Evolutionary conservation across 1,140 invertebrate genomes (phyloP), one percentile per base, ranked within the genome.

Genomic region (Bombus turneri): DNA sequence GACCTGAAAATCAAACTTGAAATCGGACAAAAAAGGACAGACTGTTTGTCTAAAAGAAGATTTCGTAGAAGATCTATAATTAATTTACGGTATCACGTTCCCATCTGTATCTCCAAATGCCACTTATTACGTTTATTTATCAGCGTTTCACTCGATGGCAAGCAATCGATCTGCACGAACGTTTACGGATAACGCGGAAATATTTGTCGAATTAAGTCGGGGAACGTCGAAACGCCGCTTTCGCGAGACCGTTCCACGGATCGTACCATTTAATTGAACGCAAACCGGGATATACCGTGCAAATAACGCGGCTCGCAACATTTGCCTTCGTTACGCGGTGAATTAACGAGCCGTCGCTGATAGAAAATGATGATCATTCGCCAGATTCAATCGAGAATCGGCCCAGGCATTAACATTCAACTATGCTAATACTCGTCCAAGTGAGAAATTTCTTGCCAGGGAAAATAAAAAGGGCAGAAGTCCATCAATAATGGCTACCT

Each of bases 331-430:
- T 57, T 53, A 37, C 43, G 25, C 31, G 47, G 74, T 37, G 47
- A 76, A 76, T 76, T 76, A 76, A 76, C 74, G 74, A 76, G 47
- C 74, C 43, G 43, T n/a, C 41, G 74, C 47, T 76, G 74, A 76
- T 76, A 76, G 74, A 47, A 57, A 76, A 76, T 76, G 74, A 76
- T n/a, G 74, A 76, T 76, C 47, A 37, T 76, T 57, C 74, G 74
- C 34, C 47, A 59, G 74, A 76, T 76, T 76, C 74, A 76, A 76
- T 76, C 34, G 74, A 76, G 34, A 76, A 76, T 76, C 74, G 28
- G 25, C 5, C 47, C 73, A 25, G 34, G 25, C 31, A 76, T 76
- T 57, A 76, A 25, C 74, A 6, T 72, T 22, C 18, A 31, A 25
- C 47, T 31, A 37, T 25, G 43, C 53, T 34, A 13, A 74, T 73